These are phyloP conservation scores for Oscheius sp. DNA, from an alignment of 1,140 invertebrate species.

Conservation along the genomic window DNA sequence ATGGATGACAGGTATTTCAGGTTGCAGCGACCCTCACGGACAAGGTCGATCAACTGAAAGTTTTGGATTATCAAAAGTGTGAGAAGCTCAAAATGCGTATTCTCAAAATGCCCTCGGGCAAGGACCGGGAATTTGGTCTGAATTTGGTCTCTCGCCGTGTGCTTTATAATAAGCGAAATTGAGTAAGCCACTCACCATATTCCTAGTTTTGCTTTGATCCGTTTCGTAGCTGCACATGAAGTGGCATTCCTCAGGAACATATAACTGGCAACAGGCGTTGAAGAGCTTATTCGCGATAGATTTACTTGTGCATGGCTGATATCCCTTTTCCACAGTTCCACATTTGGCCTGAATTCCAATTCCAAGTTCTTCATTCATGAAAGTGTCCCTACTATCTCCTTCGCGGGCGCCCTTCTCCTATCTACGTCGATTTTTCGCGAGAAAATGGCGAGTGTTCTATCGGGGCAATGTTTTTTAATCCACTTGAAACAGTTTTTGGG, in stretches of 20 bases:
- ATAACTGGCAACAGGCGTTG: slow-evolving; percentile 40
- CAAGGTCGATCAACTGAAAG: slow-evolving; percentile 39
- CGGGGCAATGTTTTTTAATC: slow-evolving; percentile 17
- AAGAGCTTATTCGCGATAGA: slow-evolving; percentile 43
- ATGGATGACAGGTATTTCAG: slow-evolving; percentile 40
- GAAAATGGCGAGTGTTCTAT: slow-evolving; percentile 18
- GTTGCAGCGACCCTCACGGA: slow-evolving; percentile 32
- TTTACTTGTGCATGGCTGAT: slow-evolving; percentile 42
- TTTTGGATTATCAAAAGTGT: not conserved
- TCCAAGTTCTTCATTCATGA: too few relatives aligned
- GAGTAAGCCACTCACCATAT: slow-evolving; percentile 29
- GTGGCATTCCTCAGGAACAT: slow-evolving; percentile 41
- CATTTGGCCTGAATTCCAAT: slow-evolving; percentile 36
- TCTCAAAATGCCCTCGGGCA: too few relatives aligned
- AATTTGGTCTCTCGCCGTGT: slow-evolving; percentile 30
- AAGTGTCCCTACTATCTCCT: too few relatives aligned
- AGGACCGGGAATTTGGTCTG: too few relatives aligned
- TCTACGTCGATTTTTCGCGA: slow-evolving; percentile 17
- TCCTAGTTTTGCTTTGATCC: slow-evolving; percentile 37
- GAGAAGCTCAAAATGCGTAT: slow-evolving; percentile 7
- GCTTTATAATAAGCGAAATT: not conserved
- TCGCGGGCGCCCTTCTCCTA: not conserved
- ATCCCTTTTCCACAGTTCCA: slow-evolving; percentile 32
- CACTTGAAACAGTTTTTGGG: slow-evolving; percentile 12
- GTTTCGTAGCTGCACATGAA: slow-evolving; percentile 41